Evolutionary conservation across 2,113 vertebrate species (phyloP).

Genomic region (Capreolus pygargus): DNA sequence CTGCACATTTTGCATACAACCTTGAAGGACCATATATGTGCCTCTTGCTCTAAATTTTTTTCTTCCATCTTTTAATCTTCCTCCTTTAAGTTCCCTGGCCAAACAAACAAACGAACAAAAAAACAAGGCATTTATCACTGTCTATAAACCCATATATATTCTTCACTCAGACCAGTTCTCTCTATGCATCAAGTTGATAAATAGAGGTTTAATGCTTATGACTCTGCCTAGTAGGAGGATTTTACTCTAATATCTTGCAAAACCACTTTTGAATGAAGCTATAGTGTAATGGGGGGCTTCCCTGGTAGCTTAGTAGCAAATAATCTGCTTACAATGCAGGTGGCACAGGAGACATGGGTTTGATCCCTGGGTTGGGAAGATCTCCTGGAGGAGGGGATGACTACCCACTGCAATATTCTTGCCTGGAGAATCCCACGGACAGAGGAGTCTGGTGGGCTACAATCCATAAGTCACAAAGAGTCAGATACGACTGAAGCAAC

Average conservation of each 20-base stretch:
- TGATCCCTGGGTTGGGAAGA: not conserved
- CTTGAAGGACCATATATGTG: not conserved
- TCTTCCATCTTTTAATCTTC: not conserved
- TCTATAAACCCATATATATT: not conserved
- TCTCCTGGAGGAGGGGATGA: not conserved
- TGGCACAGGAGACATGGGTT: not conserved
- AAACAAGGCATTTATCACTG: not conserved
- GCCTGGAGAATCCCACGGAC: not conserved
- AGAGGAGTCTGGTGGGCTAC: not conserved
- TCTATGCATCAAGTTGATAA: not conserved
- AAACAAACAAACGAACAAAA: not conserved
- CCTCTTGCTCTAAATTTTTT: not conserved
- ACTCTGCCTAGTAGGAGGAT: not conserved
- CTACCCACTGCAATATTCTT: not conserved
- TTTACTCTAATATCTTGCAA: not conserved
- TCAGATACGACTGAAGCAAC: fast-evolving
- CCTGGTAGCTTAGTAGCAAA: not conserved
- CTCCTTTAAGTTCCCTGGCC: not conserved
- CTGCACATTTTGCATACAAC: not conserved
- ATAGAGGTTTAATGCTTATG: not conserved
- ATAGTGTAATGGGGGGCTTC: not conserved
- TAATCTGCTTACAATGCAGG: not conserved
- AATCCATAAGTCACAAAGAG: not conserved
- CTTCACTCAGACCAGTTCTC: not conserved
- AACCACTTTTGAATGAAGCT: not conserved